Evolutionary conservation across 2,888 invertebrate genomes (phyloP).

Genomic region (Drosophila tanythrix): DNA sequence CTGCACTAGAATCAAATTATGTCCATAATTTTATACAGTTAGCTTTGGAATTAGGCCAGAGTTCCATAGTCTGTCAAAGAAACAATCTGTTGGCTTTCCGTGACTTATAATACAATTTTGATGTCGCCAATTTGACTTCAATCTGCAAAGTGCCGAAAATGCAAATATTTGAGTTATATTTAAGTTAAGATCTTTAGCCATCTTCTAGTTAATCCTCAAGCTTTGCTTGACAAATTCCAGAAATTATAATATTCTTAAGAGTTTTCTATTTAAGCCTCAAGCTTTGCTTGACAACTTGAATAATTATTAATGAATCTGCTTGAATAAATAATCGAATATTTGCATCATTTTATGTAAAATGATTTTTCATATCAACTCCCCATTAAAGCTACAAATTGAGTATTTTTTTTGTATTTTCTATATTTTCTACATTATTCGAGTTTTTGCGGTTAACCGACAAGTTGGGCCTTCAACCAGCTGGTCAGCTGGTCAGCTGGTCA

Average conservation of each 20-base stretch:
- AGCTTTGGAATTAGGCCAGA: not conserved
- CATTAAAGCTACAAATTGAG: not conserved
- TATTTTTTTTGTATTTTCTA: not conserved
- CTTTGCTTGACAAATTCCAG: not conserved
- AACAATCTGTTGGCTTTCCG: not conserved
- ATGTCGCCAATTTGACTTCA: not conserved
- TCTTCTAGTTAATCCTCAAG: not conserved
- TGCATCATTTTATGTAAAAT: not conserved
- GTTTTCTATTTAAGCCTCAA: not conserved
- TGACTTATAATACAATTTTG: not conserved
- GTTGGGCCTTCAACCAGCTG: conserved; percentile 3
- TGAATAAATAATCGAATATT: not conserved
- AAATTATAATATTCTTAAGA: not conserved
- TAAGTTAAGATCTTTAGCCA: not conserved
- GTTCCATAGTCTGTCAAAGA: not conserved
- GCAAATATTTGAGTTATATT: not conserved
- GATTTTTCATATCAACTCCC: not conserved
- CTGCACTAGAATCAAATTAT: not conserved
- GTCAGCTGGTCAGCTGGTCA: not conserved
- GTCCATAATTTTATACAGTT: not conserved
- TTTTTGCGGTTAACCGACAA: conserved; percentile 29
- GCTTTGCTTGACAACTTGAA: not conserved
- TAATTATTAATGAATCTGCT: not conserved
- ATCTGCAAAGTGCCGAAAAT: not conserved
- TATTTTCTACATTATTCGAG: conserved; percentile 1